Conservation (phyloP, 2,113 vertebrate genomes). For the Aspidoscelis tigris region DNA sequence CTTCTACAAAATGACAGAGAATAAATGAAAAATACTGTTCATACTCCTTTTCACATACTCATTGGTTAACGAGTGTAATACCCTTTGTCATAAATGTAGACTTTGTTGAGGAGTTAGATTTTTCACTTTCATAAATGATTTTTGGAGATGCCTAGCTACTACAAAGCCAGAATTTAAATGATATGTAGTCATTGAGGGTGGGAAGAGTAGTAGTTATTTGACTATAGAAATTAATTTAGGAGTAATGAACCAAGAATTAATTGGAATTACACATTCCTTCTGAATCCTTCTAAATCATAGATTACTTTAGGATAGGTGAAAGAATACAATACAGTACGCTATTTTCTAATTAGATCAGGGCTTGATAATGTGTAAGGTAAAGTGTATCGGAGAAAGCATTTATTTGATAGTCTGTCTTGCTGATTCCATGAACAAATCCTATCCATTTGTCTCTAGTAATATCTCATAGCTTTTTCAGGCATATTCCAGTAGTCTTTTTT, state of each 20-base stretch:
- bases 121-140: background rate
- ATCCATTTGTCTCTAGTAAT: no score
- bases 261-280: background rate
- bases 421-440: no score
- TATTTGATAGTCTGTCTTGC: background rate
- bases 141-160: background rate
- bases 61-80: background rate
- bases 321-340: background rate
- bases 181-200: no score
- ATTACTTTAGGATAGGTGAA: background rate
- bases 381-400: background rate
- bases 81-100: background rate
- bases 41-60: background rate
- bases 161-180: background rate
- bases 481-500: no score
- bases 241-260: background rate
- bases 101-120: background rate
- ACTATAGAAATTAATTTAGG: no score
- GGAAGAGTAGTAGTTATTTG: background rate
- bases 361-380: background rate
- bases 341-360: background rate
- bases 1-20: background rate
- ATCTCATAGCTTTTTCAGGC: background rate
- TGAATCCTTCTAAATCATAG: background rate
- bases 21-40: slow-evolving; percentile 12